phyloP scores from a whole-genome alignment of 1,140 invertebrate species.

The Penaeus vannamei region DNA sequence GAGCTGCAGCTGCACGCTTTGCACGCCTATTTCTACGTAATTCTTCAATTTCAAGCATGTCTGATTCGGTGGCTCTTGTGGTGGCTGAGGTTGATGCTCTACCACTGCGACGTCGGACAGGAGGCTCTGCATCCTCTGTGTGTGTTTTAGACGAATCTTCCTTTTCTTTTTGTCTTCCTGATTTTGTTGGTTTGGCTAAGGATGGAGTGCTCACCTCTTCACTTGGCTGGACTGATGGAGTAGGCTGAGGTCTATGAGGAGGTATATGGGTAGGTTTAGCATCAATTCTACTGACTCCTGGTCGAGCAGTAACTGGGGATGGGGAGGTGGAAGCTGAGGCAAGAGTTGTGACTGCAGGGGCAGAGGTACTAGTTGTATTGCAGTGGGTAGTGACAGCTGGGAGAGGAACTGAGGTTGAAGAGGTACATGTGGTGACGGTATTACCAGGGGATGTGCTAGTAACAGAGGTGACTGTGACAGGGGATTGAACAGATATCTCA shows the following conservation, averaged over 20 bases:
- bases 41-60: constrained; percentile 65
- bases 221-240: constrained; percentile 34
- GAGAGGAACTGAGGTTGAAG: constrained; percentile 13
- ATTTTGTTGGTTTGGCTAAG: constrained; percentile 1
- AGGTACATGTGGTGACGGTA: constrained; percentile 5
- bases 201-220: constrained; percentile 29
- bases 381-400: constrained; percentile 15
- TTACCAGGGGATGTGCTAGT: constrained; percentile 23
- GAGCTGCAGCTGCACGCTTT: constrained; percentile 62
- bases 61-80: constrained; percentile 66
- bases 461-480: constrained; percentile 5
- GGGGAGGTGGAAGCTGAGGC: constrained; percentile 16
- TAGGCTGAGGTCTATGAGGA: constrained; percentile 53
- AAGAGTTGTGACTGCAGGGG: constrained; percentile 11
- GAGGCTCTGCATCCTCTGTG: constrained; percentile 12
- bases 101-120: constrained; percentile 59
- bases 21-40: constrained; percentile 60
- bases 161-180: constrained; percentile 9
- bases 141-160: background rate
- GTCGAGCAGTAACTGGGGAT: constrained; percentile 10
- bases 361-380: constrained; percentile 19
- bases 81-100: constrained; percentile 64
- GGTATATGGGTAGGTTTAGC: constrained; percentile 49
- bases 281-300: constrained; percentile 32
- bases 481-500: background rate